phyloP scores from a whole-genome alignment of 35 echinoderm and acorn worm genomes.

The Ophioderma brevispina region DNA sequence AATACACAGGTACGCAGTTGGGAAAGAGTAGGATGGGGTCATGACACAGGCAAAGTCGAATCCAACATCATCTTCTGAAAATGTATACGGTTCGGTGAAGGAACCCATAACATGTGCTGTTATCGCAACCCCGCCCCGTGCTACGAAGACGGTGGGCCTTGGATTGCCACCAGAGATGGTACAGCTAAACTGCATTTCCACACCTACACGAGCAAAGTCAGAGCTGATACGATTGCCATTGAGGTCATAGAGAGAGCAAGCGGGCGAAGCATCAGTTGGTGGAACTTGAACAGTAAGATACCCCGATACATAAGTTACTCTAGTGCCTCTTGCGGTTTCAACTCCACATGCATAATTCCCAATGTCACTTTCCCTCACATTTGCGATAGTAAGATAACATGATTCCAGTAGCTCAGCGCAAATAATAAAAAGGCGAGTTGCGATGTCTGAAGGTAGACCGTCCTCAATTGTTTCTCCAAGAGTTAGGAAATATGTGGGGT shows the following conservation, averaged over 20 bases:
- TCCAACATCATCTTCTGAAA: background rate
- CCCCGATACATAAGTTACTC: background rate
- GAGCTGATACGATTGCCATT: background rate
- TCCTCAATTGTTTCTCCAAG: background rate
- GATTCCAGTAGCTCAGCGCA: background rate
- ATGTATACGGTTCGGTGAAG: background rate
- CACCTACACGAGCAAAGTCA: background rate
- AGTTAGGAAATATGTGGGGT: background rate
- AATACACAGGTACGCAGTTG: background rate
- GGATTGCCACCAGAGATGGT: background rate
- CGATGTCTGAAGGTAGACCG: background rate
- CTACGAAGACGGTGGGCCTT: background rate
- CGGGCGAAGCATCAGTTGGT: background rate
- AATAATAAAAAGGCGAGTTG: background rate
- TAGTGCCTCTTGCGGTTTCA: background rate
- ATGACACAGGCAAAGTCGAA: background rate
- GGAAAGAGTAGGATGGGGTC: background rate
- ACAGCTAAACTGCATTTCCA: background rate
- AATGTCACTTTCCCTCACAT: background rate
- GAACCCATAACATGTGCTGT: background rate
- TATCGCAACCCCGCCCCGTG: background rate
- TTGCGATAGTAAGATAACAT: background rate
- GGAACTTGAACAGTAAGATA: background rate
- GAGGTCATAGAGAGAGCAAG: background rate
- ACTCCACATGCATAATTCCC: background rate